Base-by-base conservation (phyloP, 2,888 invertebrate genomes). In the Hoplodrina blanda region DNA sequence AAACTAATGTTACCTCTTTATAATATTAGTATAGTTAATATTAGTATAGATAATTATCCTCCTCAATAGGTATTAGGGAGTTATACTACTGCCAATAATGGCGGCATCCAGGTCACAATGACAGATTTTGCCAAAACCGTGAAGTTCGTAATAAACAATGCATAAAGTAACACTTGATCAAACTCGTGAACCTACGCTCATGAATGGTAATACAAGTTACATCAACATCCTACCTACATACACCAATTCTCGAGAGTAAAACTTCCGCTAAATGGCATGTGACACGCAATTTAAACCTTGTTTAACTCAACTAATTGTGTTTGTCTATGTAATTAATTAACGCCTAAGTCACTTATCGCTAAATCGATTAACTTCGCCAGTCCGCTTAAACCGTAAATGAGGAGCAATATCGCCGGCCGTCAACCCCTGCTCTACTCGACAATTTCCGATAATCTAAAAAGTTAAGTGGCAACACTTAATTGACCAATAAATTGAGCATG, bases 271-370 rank as follows among this genome's bases (percentile, higher is more conserved):
- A 73, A 67, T 71, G 68, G 64, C 44, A 73, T 53, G 68, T 71
- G 69, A 75, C 78, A 82, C 74, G 76, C 73, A 78, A 82, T 81
- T 79, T 76, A 72, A 82, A 65, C 56, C 46, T 57, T 67, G 69
- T 73, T 76, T 68, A 78, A 77, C 64, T 80, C 70, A 41, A 73
- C 66, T 77, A 75, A 71, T 68, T 69, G 60, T 80, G 66, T 80
- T 78, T 82, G 72, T 76, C 59, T 74, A 73, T 69, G 62, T 73
- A 75, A 81, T 78, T 83, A 79, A 80, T 80, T 76, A 78, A 74
- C 59, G 59, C 62, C 49, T 59, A 62, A 60, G 68, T 73, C 63
- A 78, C 55, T 76, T 67, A 68, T 57, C 60, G 50, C 44, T 67
- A 64, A 62, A 63, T 82, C 68, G 68, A 80, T 74, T 76, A 70